Evolutionary conservation across 2,113 vertebrate species (phyloP).

Genomic region (Centropus unirufus): DNA sequence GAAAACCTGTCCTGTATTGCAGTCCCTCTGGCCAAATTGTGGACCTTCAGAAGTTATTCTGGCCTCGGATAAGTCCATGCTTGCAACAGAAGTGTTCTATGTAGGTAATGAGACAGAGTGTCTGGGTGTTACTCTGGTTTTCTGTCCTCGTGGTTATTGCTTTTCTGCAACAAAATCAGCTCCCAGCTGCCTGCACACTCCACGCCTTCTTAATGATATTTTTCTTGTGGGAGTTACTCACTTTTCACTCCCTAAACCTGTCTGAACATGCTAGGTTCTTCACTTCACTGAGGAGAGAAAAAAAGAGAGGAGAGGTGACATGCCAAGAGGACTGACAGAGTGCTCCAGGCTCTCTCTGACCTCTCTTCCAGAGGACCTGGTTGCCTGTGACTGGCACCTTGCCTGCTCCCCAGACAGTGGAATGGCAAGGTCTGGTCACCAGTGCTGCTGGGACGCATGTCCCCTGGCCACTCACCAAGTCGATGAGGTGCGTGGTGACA

Average conservation of each 20-base stretch:
- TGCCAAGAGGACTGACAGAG: neutral
- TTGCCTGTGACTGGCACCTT: neutral
- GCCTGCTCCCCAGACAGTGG: neutral
- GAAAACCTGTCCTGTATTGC: neutral
- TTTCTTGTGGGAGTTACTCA: neutral
- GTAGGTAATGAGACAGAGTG: neutral
- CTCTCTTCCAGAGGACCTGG: neutral
- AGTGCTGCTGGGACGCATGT: neutral
- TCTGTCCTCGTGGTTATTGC: neutral
- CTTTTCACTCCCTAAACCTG: neutral
- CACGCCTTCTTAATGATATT: neutral
- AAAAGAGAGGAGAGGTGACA: neutral
- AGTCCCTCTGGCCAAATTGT: neutral
- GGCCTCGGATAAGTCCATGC: neutral
- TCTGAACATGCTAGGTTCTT: neutral
- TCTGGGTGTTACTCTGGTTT: neutral
- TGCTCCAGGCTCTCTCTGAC: neutral
- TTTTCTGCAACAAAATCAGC: neutral
- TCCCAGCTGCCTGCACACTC: neutral
- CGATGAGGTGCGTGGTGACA: slow-evolving; percentile 88
- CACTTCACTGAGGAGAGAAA: neutral
- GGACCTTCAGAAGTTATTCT: neutral
- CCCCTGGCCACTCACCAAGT: slow-evolving; percentile 72
- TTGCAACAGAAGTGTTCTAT: accelerated
- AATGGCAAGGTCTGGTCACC: accelerated